phyloP scores from a whole-genome alignment of 2,797 vertebrate genomes.

The Semotilus atromaculatus region DNA sequence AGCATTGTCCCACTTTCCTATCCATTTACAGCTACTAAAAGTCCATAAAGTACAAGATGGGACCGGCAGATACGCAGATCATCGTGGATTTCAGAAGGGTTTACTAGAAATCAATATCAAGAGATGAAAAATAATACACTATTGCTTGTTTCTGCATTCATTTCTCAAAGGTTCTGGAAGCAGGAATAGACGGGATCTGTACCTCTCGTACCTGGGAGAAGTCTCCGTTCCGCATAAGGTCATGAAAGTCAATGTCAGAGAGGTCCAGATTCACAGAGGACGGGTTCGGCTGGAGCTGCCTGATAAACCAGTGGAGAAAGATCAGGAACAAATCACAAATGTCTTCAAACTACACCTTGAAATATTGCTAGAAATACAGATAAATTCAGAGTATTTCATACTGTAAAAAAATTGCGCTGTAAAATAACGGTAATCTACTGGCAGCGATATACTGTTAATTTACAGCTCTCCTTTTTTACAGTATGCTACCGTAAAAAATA shows the following conservation, averaged over 20 bases:
- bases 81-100: not conserved
- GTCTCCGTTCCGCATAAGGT: conserved; percentile 47
- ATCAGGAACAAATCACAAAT: not conserved
- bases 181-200: not conserved
- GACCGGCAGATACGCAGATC: not conserved
- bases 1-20: not conserved
- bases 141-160: not conserved
- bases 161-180: not conserved
- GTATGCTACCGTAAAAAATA: too few species aligned
- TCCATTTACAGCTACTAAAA: not conserved
- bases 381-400: not conserved
- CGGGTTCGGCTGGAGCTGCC: conserved; percentile 51
- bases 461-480: too few species aligned
- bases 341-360: not conserved
- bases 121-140: not conserved
- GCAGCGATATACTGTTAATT: too few species aligned
- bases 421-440: too few species aligned
- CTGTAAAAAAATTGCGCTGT: too few species aligned
- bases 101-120: too few species aligned
- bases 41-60: not conserved
- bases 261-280: conserved; percentile 44
- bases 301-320: conserved; percentile 15
- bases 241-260: conserved; percentile 46
- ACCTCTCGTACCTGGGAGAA: conserved; percentile 44
- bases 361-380: not conserved